These are phyloP conservation scores for Torymus tubicola DNA, from an alignment of 2,888 invertebrate genomes.

Conservation along the genomic window DNA sequence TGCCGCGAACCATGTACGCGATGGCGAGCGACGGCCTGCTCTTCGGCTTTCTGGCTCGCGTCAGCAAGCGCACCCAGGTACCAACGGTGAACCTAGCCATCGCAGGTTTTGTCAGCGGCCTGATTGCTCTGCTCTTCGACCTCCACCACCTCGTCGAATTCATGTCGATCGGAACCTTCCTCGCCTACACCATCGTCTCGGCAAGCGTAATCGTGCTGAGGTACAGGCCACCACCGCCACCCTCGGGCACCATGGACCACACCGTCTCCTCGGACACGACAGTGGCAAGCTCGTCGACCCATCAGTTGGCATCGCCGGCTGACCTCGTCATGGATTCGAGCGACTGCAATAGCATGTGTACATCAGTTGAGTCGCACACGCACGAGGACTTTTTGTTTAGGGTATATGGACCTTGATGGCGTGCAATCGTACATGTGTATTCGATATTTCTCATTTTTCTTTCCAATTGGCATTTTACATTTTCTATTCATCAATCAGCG, in stretches of 20 bases:
- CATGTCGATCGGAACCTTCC: slow-evolving; percentile 93
- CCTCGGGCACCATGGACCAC: slow-evolving; percentile 57
- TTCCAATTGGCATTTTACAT: too few species aligned
- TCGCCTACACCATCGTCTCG: slow-evolving; percentile 94
- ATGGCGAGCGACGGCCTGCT: slow-evolving; percentile 94
- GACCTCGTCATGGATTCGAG: slow-evolving; percentile 70
- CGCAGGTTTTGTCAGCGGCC: slow-evolving; percentile 86
- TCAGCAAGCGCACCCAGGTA: slow-evolving; percentile 88
- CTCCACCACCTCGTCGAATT: slow-evolving; percentile 94
- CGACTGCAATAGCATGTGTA: slow-evolving; percentile 68
- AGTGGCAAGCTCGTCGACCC: slow-evolving; percentile 63
- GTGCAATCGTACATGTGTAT: too few species aligned
- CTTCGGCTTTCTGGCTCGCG: slow-evolving; percentile 87
- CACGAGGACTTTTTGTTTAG: slow-evolving; percentile 55
- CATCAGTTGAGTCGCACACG: slow-evolving; percentile 69
- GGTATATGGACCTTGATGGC: too few species aligned
- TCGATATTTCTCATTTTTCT: too few species aligned
- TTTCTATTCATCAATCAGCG: too few species aligned
- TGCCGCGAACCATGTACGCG: slow-evolving; percentile 92
- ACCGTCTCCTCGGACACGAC: slow-evolving; percentile 55
- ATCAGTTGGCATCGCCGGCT: slow-evolving; percentile 65
- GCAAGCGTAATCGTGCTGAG: slow-evolving; percentile 92
- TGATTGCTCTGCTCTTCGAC: slow-evolving; percentile 91
- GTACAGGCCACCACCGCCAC: slow-evolving; percentile 80
- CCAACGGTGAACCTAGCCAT: slow-evolving; percentile 87